A percentile compares a stretch with the other conserved stretches of the same genome.
phyloP scores from a whole-genome alignment of 2,113 vertebrate genomes.

The Empidonax traillii region DNA sequence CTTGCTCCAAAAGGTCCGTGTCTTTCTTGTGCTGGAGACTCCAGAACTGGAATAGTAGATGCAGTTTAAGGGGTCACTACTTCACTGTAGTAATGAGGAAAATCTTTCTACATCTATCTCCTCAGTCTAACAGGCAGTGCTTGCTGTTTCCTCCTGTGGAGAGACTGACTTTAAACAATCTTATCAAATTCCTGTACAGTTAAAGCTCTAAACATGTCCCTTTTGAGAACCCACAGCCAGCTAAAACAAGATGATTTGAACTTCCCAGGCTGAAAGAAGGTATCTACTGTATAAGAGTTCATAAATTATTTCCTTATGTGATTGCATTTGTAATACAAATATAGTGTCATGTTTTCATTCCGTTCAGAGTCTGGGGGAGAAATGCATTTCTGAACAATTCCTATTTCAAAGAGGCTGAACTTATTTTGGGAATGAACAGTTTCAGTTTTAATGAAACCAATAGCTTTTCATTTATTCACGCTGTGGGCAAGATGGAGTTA shows the following conservation, averaged over 20 bases:
- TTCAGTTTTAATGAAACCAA: neutral
- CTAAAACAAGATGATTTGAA: neutral
- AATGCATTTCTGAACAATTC: neutral
- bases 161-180: neutral
- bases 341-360: neutral
- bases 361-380: neutral
- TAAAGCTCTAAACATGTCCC: neutral
- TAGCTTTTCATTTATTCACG: neutral
- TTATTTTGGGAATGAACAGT: neutral
- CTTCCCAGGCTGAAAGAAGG: neutral
- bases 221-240: neutral
- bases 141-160: neutral
- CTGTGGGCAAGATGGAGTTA: accelerated
- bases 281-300: neutral
- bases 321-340: neutral
- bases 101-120: neutral
- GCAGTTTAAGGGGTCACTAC: accelerated
- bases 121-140: neutral
- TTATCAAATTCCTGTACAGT: neutral
- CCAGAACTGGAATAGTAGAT: neutral
- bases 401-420: neutral
- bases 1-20: neutral
- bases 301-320: neutral
- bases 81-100: neutral
- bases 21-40: neutral